phyloP scores from a whole-genome alignment of 2,797 vertebrate genomes.

The Antrozous pallidus region DNA sequence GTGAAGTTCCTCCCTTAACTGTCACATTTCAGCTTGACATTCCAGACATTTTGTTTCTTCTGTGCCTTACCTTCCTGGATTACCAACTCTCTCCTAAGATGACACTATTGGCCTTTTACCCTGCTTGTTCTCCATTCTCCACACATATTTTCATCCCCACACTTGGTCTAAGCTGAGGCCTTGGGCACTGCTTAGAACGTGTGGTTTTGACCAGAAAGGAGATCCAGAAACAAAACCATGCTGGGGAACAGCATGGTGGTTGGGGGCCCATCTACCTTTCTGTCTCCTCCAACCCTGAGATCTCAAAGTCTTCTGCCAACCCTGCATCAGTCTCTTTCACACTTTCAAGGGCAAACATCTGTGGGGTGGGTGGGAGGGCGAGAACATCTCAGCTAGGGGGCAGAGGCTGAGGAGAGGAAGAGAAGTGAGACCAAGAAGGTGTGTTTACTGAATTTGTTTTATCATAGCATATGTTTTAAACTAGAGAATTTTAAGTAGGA shows the following conservation, averaged over 20 bases:
- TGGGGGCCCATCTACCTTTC: not conserved
- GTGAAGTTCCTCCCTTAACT: not conserved
- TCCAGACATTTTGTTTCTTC: not conserved
- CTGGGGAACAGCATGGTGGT: not conserved
- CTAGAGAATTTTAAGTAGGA: constrained; percentile 2
- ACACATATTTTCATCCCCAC: not conserved
- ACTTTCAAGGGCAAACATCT: not conserved
- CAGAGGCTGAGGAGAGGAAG: not conserved
- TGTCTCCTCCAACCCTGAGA: not conserved
- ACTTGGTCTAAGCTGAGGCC: not conserved
- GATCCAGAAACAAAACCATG: not conserved
- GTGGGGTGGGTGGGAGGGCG: not conserved
- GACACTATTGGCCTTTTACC: not conserved
- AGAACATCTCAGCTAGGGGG: not conserved
- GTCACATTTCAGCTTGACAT: not conserved
- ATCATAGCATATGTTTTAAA: not conserved
- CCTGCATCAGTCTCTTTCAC: not conserved
- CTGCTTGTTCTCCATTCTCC: not conserved
- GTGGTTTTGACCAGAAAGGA: not conserved
- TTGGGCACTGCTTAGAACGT: not conserved
- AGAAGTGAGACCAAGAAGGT: not conserved
- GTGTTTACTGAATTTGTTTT: not conserved
- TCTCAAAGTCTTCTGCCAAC: not conserved
- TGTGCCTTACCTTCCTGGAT: not conserved
- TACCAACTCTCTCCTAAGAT: not conserved